Base-by-base conservation (phyloP, 2,113 vertebrate genomes). In the Mormyrus iriodes region DNA sequence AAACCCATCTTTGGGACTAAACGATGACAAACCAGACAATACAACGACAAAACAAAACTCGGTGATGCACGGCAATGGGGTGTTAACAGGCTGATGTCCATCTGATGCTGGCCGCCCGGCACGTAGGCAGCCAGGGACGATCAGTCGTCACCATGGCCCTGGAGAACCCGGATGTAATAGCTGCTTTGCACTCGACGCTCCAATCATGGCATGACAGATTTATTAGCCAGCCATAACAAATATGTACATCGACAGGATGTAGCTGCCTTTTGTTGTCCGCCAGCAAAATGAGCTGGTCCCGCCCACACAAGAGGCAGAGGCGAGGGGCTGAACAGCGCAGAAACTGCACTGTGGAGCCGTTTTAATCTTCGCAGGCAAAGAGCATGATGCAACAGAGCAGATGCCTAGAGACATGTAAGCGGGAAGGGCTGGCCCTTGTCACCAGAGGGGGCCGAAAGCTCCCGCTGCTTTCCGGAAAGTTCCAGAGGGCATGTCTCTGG, bases 401-500 rank as follows among this genome's bases (percentile, higher is more conserved):
- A 90, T 48, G 85, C 13, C 73, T 19, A 8, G 31, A 79, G 73
- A 15, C 17, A 35, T 39, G 73, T 21, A 42, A 27, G 69, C 69
- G 35, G 69, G 10, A 39, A 35, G 31, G 31, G 69, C 13, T 24
- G 69, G 69, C 31, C 65, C 27, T 35, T 6, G 1, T 19, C 73
- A n/a, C 35, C 15, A 6, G 1, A 17, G 73, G 31, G 4, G 73
- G 31, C 5, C 35, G 13, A 42, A 19, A 79, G 15, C 73, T 42
- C 73, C 13, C 13, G 73, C 73, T 19, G 31, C 35, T 42, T 42
- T 79, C 73, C 6, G 73, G 94, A 94, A 94, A 93, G 92, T 69
- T 69, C 61, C 61, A 69, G 27, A 12, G n/a, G 31, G 90, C 93
- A 46, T 93, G 93, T 94, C 94, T 94, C 92, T 91, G 82, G 91